These are phyloP conservation scores for Tipula helvola DNA, from an alignment of 2,888 invertebrate genomes.

Conservation along the genomic window DNA sequence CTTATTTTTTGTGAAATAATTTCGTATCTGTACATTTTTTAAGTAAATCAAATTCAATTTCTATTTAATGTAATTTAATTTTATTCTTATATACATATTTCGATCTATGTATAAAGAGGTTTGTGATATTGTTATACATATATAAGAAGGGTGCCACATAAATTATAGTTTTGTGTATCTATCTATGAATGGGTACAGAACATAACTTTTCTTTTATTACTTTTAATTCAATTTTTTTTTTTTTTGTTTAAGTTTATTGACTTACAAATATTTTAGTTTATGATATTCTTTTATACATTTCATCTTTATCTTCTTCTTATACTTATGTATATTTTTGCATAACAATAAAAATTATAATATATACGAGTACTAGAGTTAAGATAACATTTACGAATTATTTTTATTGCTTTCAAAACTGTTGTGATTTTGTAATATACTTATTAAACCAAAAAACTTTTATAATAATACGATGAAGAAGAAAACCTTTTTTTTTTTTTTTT, in stretches of 20 bases:
- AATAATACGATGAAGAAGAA: not conserved
- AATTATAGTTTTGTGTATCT: not conserved
- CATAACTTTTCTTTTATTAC: not conserved
- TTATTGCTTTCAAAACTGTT: not conserved
- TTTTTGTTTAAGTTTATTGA: not conserved
- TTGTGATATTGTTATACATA: not conserved
- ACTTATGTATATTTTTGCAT: not conserved
- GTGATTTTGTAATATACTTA: not conserved
- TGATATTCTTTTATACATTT: not conserved
- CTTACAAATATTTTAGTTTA: not conserved
- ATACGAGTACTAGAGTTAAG: not conserved
- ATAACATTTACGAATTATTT: not conserved
- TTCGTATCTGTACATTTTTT: not conserved
- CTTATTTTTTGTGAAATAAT: not conserved
- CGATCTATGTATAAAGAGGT: not conserved
- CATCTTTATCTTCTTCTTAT: not conserved
- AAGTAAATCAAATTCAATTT: not conserved
- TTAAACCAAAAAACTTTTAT: not conserved
- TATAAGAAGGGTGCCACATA: not conserved
- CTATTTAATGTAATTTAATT: not conserved
- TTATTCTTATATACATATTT: not conserved
- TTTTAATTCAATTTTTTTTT: not conserved
- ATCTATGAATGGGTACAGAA: not conserved
- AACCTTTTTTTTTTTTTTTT: not conserved
- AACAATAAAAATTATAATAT: not conserved